Percentiles rank a stretch among this genome's conserved stretches.
Evolutionary conservation across 2,113 vertebrate genomes (phyloP).

Genomic region (Oryzias javanicus): DNA sequence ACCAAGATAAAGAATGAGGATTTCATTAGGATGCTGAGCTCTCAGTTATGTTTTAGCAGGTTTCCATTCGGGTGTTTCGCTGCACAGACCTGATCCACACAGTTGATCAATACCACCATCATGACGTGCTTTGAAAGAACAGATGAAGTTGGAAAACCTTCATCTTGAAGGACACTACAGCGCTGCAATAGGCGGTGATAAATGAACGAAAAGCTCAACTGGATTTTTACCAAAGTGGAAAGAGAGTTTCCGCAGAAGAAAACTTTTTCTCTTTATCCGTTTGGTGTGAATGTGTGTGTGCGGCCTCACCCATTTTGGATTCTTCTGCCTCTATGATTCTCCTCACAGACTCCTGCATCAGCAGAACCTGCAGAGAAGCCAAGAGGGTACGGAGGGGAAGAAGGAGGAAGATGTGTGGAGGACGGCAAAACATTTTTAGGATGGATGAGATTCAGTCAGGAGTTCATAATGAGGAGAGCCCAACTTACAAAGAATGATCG

Average conservation of each 20-base stretch:
- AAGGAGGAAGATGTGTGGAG: slow-evolving; percentile 4
- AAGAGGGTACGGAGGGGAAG: slow-evolving; percentile 11
- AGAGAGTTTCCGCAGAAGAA: slow-evolving; percentile 26
- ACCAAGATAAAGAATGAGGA: background rate
- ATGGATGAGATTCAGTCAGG: slow-evolving; percentile 28
- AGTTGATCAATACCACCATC: slow-evolving; percentile 16
- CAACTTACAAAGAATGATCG: slow-evolving; percentile 43
- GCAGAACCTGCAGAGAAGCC: slow-evolving; percentile 80
- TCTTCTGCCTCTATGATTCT: slow-evolving; percentile 94
- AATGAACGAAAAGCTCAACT: slow-evolving; percentile 42
- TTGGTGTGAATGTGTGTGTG: slow-evolving; percentile 12
- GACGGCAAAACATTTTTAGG: slow-evolving; percentile 22
- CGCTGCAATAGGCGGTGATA: slow-evolving; percentile 18
- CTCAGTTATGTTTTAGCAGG: slow-evolving; percentile 3
- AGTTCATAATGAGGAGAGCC: slow-evolving; percentile 30
- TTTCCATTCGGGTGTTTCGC: background rate
- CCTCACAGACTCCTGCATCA: slow-evolving; percentile 97
- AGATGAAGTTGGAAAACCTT: slow-evolving; percentile 27
- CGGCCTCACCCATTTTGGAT: slow-evolving; percentile 89
- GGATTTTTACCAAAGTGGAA: no score
- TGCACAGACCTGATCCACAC: slow-evolving; percentile 12
- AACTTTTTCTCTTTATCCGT: slow-evolving; percentile 25
- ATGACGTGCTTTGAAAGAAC: slow-evolving; percentile 14
- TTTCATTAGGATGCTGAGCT: slow-evolving; percentile 15
- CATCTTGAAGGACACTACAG: slow-evolving; percentile 24